A percentile compares a stretch with the other conserved stretches of the same genome.
phyloP scores from a whole-genome alignment of 2,797 vertebrate genomes.

The Syndactyla subalaris region DNA sequence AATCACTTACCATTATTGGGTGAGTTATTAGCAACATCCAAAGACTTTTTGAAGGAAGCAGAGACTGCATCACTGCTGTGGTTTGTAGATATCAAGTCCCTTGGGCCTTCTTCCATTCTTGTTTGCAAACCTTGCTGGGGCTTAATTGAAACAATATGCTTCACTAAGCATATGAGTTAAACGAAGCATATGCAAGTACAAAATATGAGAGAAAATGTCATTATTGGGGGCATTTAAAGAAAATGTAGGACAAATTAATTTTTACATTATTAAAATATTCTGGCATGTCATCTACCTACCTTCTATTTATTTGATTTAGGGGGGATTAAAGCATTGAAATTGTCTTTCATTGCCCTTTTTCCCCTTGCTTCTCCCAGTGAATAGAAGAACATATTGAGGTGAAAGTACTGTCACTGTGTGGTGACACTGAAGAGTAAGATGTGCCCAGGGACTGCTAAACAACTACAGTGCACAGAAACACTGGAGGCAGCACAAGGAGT shows the following conservation, averaged over 20 bases:
- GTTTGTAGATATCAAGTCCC: conserved; percentile 18
- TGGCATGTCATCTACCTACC: not conserved
- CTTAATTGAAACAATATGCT: conserved; percentile 67
- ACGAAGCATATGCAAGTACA: not conserved
- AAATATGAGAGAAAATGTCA: conserved; percentile 24
- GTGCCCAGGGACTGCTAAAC: not conserved
- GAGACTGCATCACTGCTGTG: not conserved
- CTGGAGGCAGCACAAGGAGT: not conserved
- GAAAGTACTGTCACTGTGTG: not conserved
- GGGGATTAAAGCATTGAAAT: not conserved
- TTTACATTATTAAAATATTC: not conserved
- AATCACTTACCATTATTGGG: conserved; percentile 19
- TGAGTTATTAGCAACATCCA: conserved; percentile 10
- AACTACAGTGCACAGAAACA: not conserved
- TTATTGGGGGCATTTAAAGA: conserved; percentile 21
- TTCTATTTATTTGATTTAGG: conserved; percentile 15
- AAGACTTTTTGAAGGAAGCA: conserved; percentile 13
- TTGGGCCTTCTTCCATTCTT: conserved; percentile 31
- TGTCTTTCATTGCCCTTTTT: not conserved
- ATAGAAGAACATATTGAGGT: not conserved
- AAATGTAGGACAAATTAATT: not conserved
- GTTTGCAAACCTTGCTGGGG: conserved; percentile 49
- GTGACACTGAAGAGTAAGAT: not conserved
- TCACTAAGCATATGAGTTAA: conserved; percentile 45
- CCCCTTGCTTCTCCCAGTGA: not conserved